These are phyloP conservation scores for Dasysyrphus tricinctus DNA, from an alignment of 2,888 invertebrate species.

Conservation along the genomic window DNA sequence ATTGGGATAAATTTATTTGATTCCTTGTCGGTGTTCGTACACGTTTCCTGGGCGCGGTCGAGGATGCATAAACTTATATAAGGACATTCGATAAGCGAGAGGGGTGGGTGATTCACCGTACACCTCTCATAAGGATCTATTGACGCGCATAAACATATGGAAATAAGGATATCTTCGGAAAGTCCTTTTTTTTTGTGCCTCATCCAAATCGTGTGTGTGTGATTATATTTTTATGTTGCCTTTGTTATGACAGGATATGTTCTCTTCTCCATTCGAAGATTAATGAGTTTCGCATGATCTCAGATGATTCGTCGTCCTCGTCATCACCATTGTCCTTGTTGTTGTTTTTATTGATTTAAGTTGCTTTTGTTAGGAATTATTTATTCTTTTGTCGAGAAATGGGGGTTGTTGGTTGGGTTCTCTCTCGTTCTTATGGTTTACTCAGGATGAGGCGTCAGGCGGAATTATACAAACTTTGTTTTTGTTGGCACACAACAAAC, in stretches of 20 bases:
- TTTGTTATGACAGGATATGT: constrained; percentile 75
- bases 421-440: constrained; percentile 5
- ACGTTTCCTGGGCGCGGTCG: constrained; percentile 52
- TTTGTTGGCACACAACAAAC: constrained; percentile 63
- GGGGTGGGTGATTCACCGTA: constrained; percentile 34
- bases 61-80: constrained; percentile 55
- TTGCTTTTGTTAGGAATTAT: constrained; percentile 56
- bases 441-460: constrained; percentile 62
- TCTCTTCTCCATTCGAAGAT: constrained; percentile 68
- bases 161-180: constrained; percentile 49
- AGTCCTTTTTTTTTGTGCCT: constrained; percentile 39
- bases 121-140: constrained; percentile 40
- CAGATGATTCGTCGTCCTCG: constrained; percentile 28
- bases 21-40: constrained; percentile 55
- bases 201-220: constrained; percentile 45
- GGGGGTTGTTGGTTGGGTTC: constrained; percentile 44
- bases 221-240: constrained; percentile 65
- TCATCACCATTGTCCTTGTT: constrained; percentile 27
- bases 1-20: constrained; percentile 58
- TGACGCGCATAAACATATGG: constrained; percentile 68
- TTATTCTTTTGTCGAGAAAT: constrained; percentile 20
- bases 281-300: constrained; percentile 75
- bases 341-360: constrained; percentile 67
- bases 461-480: constrained; percentile 59
- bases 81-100: constrained; percentile 31